phyloP scores from a whole-genome alignment of 1,140 invertebrate species.

The Neodiprion pinetum region DNA sequence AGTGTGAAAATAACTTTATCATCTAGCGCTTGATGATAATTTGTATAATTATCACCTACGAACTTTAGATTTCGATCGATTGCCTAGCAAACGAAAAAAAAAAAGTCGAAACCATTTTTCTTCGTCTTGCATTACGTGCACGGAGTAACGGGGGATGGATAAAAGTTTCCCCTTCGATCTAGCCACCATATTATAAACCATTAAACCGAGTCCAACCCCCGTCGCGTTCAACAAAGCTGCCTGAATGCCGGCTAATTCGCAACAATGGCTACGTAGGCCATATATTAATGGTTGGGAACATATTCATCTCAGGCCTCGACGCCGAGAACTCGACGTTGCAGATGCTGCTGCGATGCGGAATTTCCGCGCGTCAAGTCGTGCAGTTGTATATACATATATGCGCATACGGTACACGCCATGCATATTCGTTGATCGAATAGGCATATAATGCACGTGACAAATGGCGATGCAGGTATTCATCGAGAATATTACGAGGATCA shows the following conservation, averaged over 20 bases:
- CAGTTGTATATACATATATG: not conserved
- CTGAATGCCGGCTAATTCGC: slow-evolving; percentile 57
- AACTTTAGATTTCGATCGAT: too few species aligned
- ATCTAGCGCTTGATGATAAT: too few species aligned
- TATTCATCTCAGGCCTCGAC: slow-evolving; percentile 24
- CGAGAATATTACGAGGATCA: too few species aligned
- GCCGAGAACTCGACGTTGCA: not conserved
- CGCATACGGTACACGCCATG: slow-evolving; percentile 14
- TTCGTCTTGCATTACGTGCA: too few species aligned
- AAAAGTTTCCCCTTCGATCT: too few species aligned
- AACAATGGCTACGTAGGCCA: slow-evolving; percentile 54
- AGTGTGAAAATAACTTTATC: too few species aligned
- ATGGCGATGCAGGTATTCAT: not conserved
- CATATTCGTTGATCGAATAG: not conserved
- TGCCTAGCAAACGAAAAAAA: too few species aligned
- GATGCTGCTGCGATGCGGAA: slow-evolving; percentile 8
- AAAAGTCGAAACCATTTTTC: too few species aligned
- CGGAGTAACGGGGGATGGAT: too few species aligned
- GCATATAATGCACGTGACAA: not conserved
- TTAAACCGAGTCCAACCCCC: not conserved
- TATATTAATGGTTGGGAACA: slow-evolving; percentile 54
- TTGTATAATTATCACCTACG: too few species aligned
- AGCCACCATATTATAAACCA: too few species aligned
- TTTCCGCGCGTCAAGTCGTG: not conserved
- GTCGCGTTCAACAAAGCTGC: not conserved